Conservation (phyloP, 2,888 invertebrate species). For the Pachliopta kotzebuea region DNA sequence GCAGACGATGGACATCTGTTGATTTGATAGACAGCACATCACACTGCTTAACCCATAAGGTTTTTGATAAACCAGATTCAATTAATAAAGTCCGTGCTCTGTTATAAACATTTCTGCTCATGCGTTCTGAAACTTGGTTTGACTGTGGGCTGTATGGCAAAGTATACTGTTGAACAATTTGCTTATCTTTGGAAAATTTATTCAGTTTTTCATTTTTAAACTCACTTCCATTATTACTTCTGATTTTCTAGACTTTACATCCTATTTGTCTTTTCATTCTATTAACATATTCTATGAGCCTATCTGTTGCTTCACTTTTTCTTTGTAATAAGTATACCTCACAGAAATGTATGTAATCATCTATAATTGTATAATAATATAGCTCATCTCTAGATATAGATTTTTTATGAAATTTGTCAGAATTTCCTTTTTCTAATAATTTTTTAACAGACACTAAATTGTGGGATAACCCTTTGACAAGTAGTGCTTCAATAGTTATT, state of each 20-base stretch:
- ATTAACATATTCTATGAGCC: constrained; percentile 33
- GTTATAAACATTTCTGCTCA: constrained; percentile 33
- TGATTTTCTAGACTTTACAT: constrained; percentile 26
- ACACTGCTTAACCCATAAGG: constrained; percentile 29
- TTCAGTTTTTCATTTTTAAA: constrained; percentile 22
- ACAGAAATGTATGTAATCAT: constrained; percentile 34
- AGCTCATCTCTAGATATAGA: constrained; percentile 24
- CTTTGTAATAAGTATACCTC: constrained; percentile 30
- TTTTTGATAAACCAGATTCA: constrained; percentile 29
- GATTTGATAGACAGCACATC: constrained; percentile 16
- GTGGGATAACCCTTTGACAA: constrained; percentile 16
- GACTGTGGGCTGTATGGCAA: constrained; percentile 33
- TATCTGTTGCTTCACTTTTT: constrained; percentile 33
- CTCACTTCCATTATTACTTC: constrained; percentile 33
- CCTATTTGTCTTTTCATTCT: constrained; percentile 22
- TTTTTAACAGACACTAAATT: constrained; percentile 27
- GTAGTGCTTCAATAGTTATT: constrained; percentile 14
- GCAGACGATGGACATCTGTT: constrained; percentile 14
- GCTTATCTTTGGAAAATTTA: constrained; percentile 11
- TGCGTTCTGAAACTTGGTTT: constrained; percentile 32
- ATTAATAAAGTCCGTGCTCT: constrained; percentile 31
- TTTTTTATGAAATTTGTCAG: constrained; percentile 8
- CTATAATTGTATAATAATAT: constrained; percentile 32
- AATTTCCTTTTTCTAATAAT: constrained; percentile 17
- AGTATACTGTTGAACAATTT: constrained; percentile 25